Percentiles rank a stretch among this genome's conserved stretches.
These are phyloP conservation scores for Eurystomus glaucurus DNA, from an alignment of 2,797 vertebrate species.

Conservation along the genomic window DNA sequence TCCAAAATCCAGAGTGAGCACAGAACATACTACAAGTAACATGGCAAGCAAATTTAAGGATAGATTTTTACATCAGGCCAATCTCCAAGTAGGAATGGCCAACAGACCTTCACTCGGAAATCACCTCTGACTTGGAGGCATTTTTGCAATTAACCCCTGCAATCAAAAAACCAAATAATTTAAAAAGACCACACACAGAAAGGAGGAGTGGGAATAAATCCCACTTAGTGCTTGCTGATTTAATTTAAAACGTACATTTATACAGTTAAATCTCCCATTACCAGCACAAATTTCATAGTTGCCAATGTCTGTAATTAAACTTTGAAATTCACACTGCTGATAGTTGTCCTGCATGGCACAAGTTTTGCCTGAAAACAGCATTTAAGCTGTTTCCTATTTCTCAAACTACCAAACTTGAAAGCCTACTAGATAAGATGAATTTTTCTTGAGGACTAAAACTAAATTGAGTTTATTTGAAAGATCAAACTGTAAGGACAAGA, in stretches of 20 bases:
- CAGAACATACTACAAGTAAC: fast-evolving
- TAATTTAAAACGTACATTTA: not conserved
- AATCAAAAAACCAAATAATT: not conserved
- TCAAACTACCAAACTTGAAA: not conserved
- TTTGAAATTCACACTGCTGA: conserved; percentile 1
- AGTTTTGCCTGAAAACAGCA: conserved; percentile 2
- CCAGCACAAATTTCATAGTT: not conserved
- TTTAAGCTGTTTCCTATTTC: not conserved
- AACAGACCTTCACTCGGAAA: not conserved
- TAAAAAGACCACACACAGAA: not conserved
- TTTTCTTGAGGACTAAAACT: conserved; percentile 19
- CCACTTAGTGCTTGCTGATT: not conserved
- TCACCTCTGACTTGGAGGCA: not conserved
- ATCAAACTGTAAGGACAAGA: not conserved
- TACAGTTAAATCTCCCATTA: not conserved
- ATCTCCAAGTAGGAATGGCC: not conserved
- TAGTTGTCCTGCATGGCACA: conserved; percentile 7
- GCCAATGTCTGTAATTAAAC: conserved; percentile 42
- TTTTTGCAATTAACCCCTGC: not conserved
- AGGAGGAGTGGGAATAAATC: not conserved
- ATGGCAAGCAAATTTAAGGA: not conserved
- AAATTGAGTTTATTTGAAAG: conserved; percentile 24
- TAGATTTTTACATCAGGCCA: not conserved
- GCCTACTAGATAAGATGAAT: not conserved
- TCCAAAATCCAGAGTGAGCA: not conserved